phyloP scores from a whole-genome alignment of 2,888 invertebrate genomes.

The Sphecodes monilicornis region DNA sequence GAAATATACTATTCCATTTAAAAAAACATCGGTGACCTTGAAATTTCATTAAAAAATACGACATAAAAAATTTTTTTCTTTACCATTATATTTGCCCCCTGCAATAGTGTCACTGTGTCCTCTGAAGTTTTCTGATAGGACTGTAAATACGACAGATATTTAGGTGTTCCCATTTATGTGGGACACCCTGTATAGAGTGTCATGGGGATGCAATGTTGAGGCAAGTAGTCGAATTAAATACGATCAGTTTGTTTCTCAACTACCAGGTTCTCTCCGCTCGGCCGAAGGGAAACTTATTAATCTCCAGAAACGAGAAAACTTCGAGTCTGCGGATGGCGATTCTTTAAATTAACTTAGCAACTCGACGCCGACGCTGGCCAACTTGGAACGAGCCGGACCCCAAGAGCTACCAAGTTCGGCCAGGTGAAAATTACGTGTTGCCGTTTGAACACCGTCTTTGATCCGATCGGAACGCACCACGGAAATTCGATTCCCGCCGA shows the following conservation, averaged over 20 bases:
- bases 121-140: too few species aligned
- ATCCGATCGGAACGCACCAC: slow-evolving; percentile 27
- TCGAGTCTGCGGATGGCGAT: neutral
- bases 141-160: too few species aligned
- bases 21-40: too few species aligned
- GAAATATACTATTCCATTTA: too few species aligned
- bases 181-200: too few species aligned
- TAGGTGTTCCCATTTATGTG: too few species aligned
- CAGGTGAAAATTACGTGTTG: slow-evolving; percentile 34
- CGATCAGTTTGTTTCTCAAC: slow-evolving; percentile 14
- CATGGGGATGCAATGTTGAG: neutral
- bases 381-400: neutral
- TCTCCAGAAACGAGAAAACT: slow-evolving; percentile 40
- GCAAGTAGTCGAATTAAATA: slow-evolving; percentile 22
- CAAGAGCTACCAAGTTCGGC: neutral
- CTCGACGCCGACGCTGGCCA: neutral
- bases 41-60: too few species aligned
- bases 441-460: slow-evolving; percentile 14
- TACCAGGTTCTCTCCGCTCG: neutral
- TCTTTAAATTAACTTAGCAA: slow-evolving; percentile 36
- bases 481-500: slow-evolving; percentile 26
- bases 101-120: too few species aligned
- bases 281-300: slow-evolving; percentile 35
- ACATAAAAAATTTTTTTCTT: too few species aligned
- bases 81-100: too few species aligned